Percentiles rank a stretch among this genome's conserved stretches.
Evolutionary conservation across 92 coral and sea anemone species (phyloP).

Genomic region (Blastomussa wellsi): DNA sequence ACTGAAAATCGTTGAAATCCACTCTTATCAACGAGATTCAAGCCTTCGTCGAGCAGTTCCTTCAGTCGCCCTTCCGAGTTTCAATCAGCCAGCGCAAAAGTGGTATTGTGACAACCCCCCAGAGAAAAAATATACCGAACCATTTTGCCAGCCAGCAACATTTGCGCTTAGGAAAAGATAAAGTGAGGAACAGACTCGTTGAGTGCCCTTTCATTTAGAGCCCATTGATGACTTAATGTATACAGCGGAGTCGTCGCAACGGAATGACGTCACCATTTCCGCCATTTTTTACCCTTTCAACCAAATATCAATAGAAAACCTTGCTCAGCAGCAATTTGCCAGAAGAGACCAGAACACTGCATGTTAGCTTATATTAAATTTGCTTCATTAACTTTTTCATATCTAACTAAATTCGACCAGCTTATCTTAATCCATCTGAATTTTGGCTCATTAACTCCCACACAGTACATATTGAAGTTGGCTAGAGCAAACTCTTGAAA

Average conservation of each 20-base stretch:
- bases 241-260: not conserved
- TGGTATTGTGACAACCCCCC: too few relatives aligned
- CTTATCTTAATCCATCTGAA: not conserved
- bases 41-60: too few relatives aligned
- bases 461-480: not conserved
- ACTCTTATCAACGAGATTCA: too few relatives aligned
- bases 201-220: too few relatives aligned
- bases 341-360: not conserved
- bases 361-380: not conserved
- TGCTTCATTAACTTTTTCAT: not conserved
- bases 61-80: too few relatives aligned
- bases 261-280: not conserved
- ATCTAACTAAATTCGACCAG: not conserved
- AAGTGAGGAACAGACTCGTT: too few relatives aligned
- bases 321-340: not conserved
- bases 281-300: not conserved
- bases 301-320: not conserved
- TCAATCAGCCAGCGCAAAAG: too few relatives aligned
- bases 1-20: too few relatives aligned
- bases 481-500: not conserved
- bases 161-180: too few relatives aligned
- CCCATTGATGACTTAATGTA: not conserved
- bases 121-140: too few relatives aligned
- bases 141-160: too few relatives aligned
- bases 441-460: not conserved